Evolutionary conservation across 1,140 invertebrate genomes (phyloP).

Genomic region (Pseudomyrmex flavicornis): DNA sequence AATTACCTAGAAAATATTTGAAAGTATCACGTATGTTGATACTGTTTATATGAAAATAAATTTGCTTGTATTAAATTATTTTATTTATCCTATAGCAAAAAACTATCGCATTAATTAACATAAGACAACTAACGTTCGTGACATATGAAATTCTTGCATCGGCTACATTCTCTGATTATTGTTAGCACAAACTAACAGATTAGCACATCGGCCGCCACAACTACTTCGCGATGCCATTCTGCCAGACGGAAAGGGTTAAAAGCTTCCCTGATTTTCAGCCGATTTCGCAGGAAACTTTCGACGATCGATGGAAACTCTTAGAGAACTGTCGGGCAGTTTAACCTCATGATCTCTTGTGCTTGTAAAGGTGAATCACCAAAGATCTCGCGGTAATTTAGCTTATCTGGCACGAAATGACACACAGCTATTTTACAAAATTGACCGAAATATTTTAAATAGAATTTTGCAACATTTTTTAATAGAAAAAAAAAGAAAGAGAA

Average conservation of each 20-base stretch:
- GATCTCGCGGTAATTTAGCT: conserved; percentile 13
- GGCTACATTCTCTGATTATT: conserved; percentile 22
- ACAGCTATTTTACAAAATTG: neutral
- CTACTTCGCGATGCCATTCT: conserved; percentile 26
- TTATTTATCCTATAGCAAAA: neutral
- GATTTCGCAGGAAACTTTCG: conserved; percentile 46
- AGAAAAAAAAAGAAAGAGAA: neutral
- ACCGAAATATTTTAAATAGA: neutral
- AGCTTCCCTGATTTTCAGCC: conserved; percentile 53
- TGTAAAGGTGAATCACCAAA: neutral
- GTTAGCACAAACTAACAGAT: conserved; percentile 17
- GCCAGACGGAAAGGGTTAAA: conserved; percentile 46
- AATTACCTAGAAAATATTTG: too few relatives aligned
- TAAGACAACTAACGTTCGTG: neutral
- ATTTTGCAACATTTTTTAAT: neutral
- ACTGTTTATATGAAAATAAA: too few relatives aligned
- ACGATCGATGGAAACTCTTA: conserved; percentile 46
- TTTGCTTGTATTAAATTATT: neutral
- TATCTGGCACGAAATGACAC: conserved; percentile 4
- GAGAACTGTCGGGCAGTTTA: conserved; percentile 36
- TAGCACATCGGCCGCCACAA: neutral
- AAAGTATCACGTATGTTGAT: too few relatives aligned
- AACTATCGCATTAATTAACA: conserved; percentile 1
- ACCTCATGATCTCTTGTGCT: conserved; percentile 39
- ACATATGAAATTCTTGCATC: conserved; percentile 29